phyloP scores from a whole-genome alignment of 2,797 vertebrate genomes.

The Lophotriccus pileatus region DNA sequence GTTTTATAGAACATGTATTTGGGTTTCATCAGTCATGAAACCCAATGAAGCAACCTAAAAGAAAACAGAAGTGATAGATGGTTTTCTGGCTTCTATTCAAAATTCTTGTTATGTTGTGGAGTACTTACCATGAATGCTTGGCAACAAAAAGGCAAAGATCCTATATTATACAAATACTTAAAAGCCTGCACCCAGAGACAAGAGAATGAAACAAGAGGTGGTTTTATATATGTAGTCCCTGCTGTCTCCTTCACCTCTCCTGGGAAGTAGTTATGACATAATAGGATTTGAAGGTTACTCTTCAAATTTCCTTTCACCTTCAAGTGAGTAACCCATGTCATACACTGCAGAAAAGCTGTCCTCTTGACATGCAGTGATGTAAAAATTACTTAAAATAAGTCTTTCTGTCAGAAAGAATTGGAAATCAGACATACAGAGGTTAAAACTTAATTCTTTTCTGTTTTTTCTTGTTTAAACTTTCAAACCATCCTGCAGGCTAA shows the following conservation, averaged over 20 bases:
- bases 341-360: not conserved
- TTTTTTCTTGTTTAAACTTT: not conserved
- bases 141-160: constrained; percentile 46
- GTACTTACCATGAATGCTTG: constrained; percentile 10
- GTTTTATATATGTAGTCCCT: not conserved
- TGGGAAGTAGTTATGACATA: constrained; percentile 40
- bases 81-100: constrained; percentile 17
- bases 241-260: constrained; percentile 31
- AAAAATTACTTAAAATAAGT: not conserved
- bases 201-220: constrained; percentile 17
- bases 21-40: not conserved
- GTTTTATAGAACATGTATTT: not conserved
- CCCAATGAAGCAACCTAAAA: not conserved
- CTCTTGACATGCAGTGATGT: not conserved
- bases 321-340: constrained; percentile 36
- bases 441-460: not conserved
- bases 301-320: constrained; percentile 54
- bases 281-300: constrained; percentile 52
- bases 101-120: constrained; percentile 13
- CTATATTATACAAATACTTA: constrained; percentile 32
- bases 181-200: constrained; percentile 31
- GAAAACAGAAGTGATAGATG: not conserved
- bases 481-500: not conserved
- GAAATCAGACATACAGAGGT: not conserved
- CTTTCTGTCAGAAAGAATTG: not conserved